These are phyloP conservation scores for Zoanthus solanderi DNA, from an alignment of 92 coral and sea anemone species.

Conservation along the genomic window DNA sequence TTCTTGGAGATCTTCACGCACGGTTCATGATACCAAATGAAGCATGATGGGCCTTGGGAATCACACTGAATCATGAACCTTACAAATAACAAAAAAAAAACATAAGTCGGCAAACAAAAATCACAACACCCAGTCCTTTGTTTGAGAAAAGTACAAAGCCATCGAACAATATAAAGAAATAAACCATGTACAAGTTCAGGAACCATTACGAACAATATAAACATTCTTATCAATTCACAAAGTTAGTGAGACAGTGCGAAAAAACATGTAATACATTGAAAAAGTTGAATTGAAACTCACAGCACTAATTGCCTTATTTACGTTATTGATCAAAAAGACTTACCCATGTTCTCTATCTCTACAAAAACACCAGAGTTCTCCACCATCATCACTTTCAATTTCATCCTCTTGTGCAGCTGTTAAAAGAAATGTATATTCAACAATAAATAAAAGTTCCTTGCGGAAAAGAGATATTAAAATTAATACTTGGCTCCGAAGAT, in stretches of 20 bases:
- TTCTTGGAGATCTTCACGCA: slow-evolving; percentile 64
- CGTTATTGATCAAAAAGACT: slow-evolving; percentile 52
- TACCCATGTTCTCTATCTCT: slow-evolving; percentile 66
- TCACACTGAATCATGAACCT: slow-evolving; percentile 64
- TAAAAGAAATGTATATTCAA: slow-evolving; percentile 49
- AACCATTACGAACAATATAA: slow-evolving; percentile 31
- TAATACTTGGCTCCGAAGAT: slow-evolving; percentile 58
- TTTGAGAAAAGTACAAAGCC: slow-evolving; percentile 52
- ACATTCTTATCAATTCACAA: slow-evolving; percentile 20
- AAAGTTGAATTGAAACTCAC: slow-evolving; percentile 43
- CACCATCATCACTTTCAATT: slow-evolving; percentile 48
- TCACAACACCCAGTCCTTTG: slow-evolving; percentile 51
- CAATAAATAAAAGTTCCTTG: slow-evolving; percentile 58
- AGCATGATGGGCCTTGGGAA: slow-evolving; percentile 50
- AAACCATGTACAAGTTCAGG: slow-evolving; percentile 52
- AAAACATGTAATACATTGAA: slow-evolving; percentile 33
- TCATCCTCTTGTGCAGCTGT: slow-evolving; percentile 59
- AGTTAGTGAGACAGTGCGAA: slow-evolving; percentile 20
- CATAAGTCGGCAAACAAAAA: slow-evolving; percentile 48
- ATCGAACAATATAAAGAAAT: slow-evolving; percentile 46
- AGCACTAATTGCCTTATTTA: slow-evolving; percentile 26
- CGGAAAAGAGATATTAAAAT: slow-evolving; percentile 50
- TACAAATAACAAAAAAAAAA: slow-evolving; percentile 42
- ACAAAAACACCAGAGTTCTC: slow-evolving; percentile 63
- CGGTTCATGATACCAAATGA: slow-evolving; percentile 62